A percentile compares a stretch with the other conserved stretches of the same genome.
Conservation (phyloP, 2,797 vertebrate species). For the Scyliorhinus canicula region DNA sequence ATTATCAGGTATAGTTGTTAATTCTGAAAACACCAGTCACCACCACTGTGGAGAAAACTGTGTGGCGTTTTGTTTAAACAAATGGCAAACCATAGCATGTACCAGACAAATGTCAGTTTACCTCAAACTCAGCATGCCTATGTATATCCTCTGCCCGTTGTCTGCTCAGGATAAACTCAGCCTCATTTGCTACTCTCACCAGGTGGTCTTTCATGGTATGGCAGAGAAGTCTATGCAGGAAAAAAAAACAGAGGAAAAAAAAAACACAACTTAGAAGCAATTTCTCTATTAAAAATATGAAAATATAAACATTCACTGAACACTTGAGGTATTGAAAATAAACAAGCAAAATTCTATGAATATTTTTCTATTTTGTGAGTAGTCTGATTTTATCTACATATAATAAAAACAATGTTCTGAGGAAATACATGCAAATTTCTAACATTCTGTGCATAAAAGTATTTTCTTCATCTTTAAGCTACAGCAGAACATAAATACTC, state of each 20-base stretch:
- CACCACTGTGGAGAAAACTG: background rate
- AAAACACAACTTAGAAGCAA: background rate
- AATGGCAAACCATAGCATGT: background rate
- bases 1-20: background rate
- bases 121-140: slow-evolving; percentile 96
- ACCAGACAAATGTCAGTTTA: slow-evolving; percentile 50
- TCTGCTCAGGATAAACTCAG: slow-evolving; percentile 92
- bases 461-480: background rate
- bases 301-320: background rate
- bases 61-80: background rate
- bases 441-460: background rate
- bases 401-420: slow-evolving; percentile 18
- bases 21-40: background rate
- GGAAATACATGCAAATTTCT: background rate
- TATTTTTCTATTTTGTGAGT: slow-evolving; percentile 41
- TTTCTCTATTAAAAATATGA: background rate
- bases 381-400: slow-evolving; percentile 42
- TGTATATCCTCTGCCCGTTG: slow-evolving; percentile 95
- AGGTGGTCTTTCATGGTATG: slow-evolving; percentile 99
- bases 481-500: background rate
- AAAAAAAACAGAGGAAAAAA: background rate
- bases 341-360: slow-evolving; percentile 40
- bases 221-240: slow-evolving; percentile 73
- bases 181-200: slow-evolving; percentile 95
- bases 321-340: background rate